Conservation (phyloP, 2,888 invertebrate genomes). For the Thalpophila matura region DNA sequence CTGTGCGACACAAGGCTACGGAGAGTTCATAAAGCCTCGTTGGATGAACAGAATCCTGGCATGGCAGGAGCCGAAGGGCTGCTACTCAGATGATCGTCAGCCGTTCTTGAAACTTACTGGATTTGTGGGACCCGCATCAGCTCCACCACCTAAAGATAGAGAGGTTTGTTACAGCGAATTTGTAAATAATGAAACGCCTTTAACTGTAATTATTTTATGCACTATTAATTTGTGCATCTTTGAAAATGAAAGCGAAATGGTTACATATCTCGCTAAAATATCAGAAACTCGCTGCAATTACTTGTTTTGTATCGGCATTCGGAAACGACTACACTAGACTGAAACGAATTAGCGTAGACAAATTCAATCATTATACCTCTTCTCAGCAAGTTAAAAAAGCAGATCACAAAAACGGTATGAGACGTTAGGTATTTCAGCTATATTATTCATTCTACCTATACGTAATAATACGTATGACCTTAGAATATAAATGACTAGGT, state of each 20-base stretch:
- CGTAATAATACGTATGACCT: too few relatives aligned
- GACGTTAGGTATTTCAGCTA: not conserved
- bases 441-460: not conserved
- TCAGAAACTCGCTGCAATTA: slow-evolving; percentile 2
- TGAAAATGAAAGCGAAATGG: slow-evolving; percentile 25
- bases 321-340: not conserved
- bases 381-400: slow-evolving; percentile 4
- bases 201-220: slow-evolving; percentile 16
- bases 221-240: slow-evolving; percentile 7
- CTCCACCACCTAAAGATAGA: slow-evolving; percentile 75
- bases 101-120: slow-evolving; percentile 84
- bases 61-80: slow-evolving; percentile 87
- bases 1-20: slow-evolving; percentile 85
- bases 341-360: slow-evolving; percentile 26
- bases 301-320: slow-evolving; percentile 20
- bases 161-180: slow-evolving; percentile 69
- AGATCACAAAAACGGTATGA: slow-evolving; percentile 8
- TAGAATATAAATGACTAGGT: too few relatives aligned
- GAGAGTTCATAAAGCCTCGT: slow-evolving; percentile 87
- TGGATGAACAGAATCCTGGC: slow-evolving; percentile 88
- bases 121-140: slow-evolving; percentile 74
- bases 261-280: slow-evolving; percentile 1
- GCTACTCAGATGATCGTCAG: slow-evolving; percentile 85
- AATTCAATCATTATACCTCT: slow-evolving; percentile 15
- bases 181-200: not conserved